These are phyloP conservation scores for Rattus norvegicus DNA, from an alignment of 2,113 vertebrate species.

Conservation along the genomic window GRCr8 NC_086039.1:36737001-36737500, in stretches of 20 bases:
- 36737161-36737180: background rate
- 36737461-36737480: too few relatives aligned
- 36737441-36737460: too few relatives aligned
- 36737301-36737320: background rate
- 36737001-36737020: background rate
- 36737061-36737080: background rate
- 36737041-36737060: background rate
- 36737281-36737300: background rate
- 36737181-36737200: background rate
- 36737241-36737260: background rate
- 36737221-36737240: too few relatives aligned
- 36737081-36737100: background rate
- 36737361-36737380: background rate
- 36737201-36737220: too few relatives aligned
- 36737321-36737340: background rate
- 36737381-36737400: constrained; percentile 12
- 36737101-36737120: background rate
- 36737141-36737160: background rate
- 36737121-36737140: background rate
- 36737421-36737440: background rate
- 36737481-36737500: too few relatives aligned
- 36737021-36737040: background rate
- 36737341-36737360: background rate
- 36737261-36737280: background rate
- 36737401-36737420: constrained; percentile 31